Percentiles rank a stretch among this genome's conserved stretches.
Conservation (phyloP, 2,113 vertebrate genomes). For the Spheniscus mendiculus region DNA sequence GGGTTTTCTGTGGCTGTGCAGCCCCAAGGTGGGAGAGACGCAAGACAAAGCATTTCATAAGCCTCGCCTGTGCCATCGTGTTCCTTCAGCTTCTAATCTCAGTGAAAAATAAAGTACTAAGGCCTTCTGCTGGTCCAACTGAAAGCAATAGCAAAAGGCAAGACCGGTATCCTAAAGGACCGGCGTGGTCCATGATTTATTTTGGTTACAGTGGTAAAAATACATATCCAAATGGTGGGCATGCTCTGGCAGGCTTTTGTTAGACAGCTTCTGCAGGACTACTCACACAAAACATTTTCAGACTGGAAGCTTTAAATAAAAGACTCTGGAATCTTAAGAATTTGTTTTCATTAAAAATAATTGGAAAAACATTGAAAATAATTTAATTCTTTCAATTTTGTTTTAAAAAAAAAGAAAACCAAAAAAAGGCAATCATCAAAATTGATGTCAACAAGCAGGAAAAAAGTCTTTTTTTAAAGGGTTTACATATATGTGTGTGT, state of each 20-base stretch:
- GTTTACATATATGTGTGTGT: too few relatives aligned
- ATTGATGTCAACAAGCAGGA: background rate
- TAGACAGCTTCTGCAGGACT: background rate
- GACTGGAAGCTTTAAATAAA: background rate
- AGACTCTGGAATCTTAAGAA: background rate
- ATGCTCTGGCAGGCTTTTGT: background rate
- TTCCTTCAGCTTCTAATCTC: background rate
- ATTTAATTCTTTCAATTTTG: background rate
- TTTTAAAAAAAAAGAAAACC: fast-evolving
- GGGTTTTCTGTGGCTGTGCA: background rate
- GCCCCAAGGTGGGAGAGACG: background rate
- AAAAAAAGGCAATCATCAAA: background rate
- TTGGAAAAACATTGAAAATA: background rate
- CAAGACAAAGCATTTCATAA: background rate
- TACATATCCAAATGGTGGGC: background rate
- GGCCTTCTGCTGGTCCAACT: background rate
- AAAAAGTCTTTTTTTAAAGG: background rate
- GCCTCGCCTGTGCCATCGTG: fast-evolving
- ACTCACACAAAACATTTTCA: background rate
- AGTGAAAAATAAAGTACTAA: background rate
- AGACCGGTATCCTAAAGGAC: background rate
- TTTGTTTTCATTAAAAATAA: background rate
- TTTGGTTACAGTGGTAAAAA: background rate
- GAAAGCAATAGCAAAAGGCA: background rate
- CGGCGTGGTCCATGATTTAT: fast-evolving